phyloP scores from a whole-genome alignment of 2,797 vertebrate genomes.

The Borostomias antarcticus region DNA sequence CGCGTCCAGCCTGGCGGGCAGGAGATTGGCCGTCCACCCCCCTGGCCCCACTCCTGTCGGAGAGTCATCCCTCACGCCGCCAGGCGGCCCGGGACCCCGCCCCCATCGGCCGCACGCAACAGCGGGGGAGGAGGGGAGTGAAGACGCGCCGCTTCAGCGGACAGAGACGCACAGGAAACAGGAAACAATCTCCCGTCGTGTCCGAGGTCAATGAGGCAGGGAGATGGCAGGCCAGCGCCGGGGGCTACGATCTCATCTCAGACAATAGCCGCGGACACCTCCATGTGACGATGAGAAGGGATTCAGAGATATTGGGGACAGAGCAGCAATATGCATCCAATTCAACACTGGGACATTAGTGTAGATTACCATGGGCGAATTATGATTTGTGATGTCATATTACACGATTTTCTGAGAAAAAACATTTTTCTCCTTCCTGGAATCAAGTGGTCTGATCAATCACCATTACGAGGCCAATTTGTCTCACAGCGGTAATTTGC shows the following conservation, averaged over 20 bases:
- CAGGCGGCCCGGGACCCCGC: too few species aligned
- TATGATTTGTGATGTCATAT: conserved; percentile 27
- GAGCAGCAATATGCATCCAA: conserved; percentile 53
- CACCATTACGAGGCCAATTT: not conserved
- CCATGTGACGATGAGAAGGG: conserved; percentile 57
- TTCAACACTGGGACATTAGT: conserved; percentile 49
- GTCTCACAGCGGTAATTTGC: not conserved
- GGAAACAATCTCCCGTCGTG: conserved; percentile 60
- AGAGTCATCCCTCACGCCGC: conserved; percentile 60
- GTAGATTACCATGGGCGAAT: conserved; percentile 15
- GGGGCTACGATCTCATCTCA: conserved; percentile 53
- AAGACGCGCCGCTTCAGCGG: not conserved
- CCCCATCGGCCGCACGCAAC: too few species aligned
- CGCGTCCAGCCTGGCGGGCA: not conserved
- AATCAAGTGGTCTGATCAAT: not conserved
- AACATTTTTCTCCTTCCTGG: not conserved
- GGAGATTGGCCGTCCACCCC: conserved; percentile 30
- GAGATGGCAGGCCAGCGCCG: too few species aligned
- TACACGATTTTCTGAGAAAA: not conserved
- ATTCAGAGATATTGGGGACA: conserved; percentile 63
- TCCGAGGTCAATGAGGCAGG: not conserved
- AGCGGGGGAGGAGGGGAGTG: conserved; percentile 30
- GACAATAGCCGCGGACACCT: conserved; percentile 58
- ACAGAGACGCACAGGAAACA: conserved; percentile 14
- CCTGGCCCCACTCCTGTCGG: conserved; percentile 52